Percentiles rank a stretch among this genome's conserved stretches.
phyloP scores from a whole-genome alignment of 2,113 vertebrate species.

The Indicator indicator region DNA sequence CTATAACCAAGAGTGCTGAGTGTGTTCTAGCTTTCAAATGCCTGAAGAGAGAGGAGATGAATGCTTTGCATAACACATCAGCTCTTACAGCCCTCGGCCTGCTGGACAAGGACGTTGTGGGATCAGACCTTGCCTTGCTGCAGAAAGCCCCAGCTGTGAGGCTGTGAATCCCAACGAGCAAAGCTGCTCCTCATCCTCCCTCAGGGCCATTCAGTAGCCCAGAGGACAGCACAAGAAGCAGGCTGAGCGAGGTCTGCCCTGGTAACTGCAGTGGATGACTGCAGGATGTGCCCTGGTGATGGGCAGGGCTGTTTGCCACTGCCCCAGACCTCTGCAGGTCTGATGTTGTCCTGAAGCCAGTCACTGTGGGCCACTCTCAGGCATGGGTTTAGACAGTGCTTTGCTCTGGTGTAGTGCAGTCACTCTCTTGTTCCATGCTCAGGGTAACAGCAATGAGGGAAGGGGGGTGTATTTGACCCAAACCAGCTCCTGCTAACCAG shows the following conservation, averaged over 20 bases:
- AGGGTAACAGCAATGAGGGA: background rate
- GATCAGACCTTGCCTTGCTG: background rate
- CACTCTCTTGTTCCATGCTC: rapidly evolving
- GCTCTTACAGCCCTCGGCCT: background rate
- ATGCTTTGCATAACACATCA: background rate
- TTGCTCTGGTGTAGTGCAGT: background rate
- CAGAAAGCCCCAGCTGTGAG: background rate
- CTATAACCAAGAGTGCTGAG: background rate
- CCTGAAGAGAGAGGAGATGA: background rate
- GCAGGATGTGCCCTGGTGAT: background rate
- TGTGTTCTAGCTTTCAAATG: background rate
- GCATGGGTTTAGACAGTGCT: background rate
- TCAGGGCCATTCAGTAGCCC: background rate
- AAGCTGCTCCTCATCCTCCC: background rate
- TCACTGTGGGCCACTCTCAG: rapidly evolving
- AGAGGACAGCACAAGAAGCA: background rate
- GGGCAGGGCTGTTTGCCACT: background rate
- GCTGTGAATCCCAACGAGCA: background rate
- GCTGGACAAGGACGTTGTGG: background rate
- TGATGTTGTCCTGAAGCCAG: rapidly evolving
- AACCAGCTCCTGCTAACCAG: background rate
- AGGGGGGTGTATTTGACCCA: background rate
- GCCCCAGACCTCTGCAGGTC: background rate
- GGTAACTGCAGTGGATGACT: background rate
- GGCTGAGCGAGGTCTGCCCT: background rate